Evolutionary conservation across 2,888 invertebrate genomes (phyloP), one percentile per base, ranked within the genome.

Genomic region (Cerceris rybyensis): DNA sequence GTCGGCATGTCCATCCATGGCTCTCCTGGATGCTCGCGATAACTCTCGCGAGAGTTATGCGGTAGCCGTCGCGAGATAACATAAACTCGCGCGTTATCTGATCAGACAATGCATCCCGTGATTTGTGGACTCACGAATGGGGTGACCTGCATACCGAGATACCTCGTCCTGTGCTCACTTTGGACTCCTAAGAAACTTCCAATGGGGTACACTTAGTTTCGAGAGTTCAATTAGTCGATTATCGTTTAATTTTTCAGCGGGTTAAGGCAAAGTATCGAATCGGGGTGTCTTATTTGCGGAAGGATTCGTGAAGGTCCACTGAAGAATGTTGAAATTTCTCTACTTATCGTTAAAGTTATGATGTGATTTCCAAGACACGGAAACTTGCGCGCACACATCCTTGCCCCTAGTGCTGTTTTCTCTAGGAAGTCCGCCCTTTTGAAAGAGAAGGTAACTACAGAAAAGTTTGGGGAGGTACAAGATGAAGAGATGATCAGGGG

Each of bases 121-220:
- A 86, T 86, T 85, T 82, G 83, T 84, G 79, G 79, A 75, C 77
- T 76, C 71, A 75, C 77, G 80, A 85, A 86, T 78, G 79, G 74
- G 82, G 85, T 85, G 86, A 86, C 86, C 86, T 78, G 85, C 86
- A 85, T 86, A 85, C 81, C 82, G 82, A 85, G 78, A 85, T 85
- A 84, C 70, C 73, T 67, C 68, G 58, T 58, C 52, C 41, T 42
- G 66, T 14, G 39, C 46, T 58, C 28, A 41, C 60, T 17, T 9
- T 50, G 28, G 42, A 16, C 41, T 69, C n/a, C 59, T 17, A 17
- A 16, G 55, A 55, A 55, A 28, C 55, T 17, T 7, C 55, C 17
- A 55, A 55, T 17, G 17, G 11, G 55, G 4, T 11, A 6, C 7
- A 1, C 7, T 55, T 17, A 7, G 17, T 17, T 55, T 17, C 17